A percentile compares a stretch with the other conserved stretches of the same genome.
These are phyloP conservation scores for Tromatobia lineatoria DNA, from an alignment of 2,888 invertebrate genomes.

Conservation along the genomic window DNA sequence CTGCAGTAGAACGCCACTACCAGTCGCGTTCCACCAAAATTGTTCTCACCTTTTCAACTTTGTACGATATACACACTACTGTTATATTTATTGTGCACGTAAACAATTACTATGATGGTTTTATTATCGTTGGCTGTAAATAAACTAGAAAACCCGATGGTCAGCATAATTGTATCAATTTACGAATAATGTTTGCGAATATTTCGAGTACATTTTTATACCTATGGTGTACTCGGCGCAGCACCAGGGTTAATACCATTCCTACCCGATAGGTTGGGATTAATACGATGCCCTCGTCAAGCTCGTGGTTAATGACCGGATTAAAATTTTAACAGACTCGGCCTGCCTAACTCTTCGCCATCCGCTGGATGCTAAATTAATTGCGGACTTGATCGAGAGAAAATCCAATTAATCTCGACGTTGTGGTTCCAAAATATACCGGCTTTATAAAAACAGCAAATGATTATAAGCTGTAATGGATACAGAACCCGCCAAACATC, in stretches of 20 bases:
- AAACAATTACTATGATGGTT: too few relatives aligned
- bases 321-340: slow-evolving; percentile 75
- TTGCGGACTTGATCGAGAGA: slow-evolving; percentile 68
- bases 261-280: slow-evolving; percentile 48
- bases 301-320: slow-evolving; percentile 72
- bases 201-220: not conserved
- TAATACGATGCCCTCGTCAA: slow-evolving; percentile 74
- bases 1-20: slow-evolving; percentile 23
- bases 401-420: slow-evolving; percentile 66
- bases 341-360: slow-evolving; percentile 46
- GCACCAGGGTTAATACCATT: not conserved
- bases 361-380: slow-evolving; percentile 72
- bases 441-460: slow-evolving; percentile 42
- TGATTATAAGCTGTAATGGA: slow-evolving; percentile 37
- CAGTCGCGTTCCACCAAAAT: slow-evolving; percentile 61
- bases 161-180: not conserved
- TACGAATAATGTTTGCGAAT: not conserved
- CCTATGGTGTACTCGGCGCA: not conserved
- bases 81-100: not conserved
- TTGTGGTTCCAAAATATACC: slow-evolving; percentile 3
- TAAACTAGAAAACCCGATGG: not conserved
- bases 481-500: not conserved
- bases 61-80: slow-evolving; percentile 4
- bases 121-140: too few relatives aligned
- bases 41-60: slow-evolving; percentile 63